Evolutionary conservation across 37 sponge, comb jelly and placozoan species (phyloP), one percentile per base, ranked within the genome.

Genomic region (Diacarnus erythraeanus): DNA sequence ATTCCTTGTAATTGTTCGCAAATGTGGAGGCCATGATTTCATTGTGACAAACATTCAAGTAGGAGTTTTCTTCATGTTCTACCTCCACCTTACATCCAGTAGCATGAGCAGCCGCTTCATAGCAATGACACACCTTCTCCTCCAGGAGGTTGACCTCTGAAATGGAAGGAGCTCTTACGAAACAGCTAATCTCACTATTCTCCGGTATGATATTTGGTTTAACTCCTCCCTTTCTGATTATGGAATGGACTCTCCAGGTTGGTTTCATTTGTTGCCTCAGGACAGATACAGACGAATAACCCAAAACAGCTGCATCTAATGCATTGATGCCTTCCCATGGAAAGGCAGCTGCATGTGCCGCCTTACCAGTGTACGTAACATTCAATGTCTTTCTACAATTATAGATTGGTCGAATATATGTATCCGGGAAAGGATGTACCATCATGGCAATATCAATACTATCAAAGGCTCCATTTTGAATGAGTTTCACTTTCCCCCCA

Each of bases 241-340:
- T 79, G 2, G 84, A 92, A 68, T 97, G 97, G 33, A 92, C 85
- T 31, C 92, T 70, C 86, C 93, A 91, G 17, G 44, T 21, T 68
- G 97, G 97, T 71, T 88, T 94, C 74, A 94, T 75, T 72, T 97
- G 97, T 64, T 97, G 97, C 31, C 97, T 68, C 26, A 94, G 75
- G 44, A 77, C 73, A 23, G 97, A 94, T 33, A 97, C 76, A n/a
- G 82, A 77, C 41, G 41, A 88, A 74, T 97, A 97, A 25, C 93
- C 97, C 43, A 72, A 64, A n/a, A 94, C 97, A 38, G 96, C 97
- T 36, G 97, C 97, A 78, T 97, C 97, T 36, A 97, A 64, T 3
- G 97, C 93, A 75, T 96, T 96, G 40, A 91, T 72, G 4, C 97
- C 97, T 73, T 90, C 87, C 97, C 96, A 91, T 29, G 92, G 93